Base-by-base conservation (phyloP, 2,888 invertebrate species). In the Eristalinus aeneus region DNA sequence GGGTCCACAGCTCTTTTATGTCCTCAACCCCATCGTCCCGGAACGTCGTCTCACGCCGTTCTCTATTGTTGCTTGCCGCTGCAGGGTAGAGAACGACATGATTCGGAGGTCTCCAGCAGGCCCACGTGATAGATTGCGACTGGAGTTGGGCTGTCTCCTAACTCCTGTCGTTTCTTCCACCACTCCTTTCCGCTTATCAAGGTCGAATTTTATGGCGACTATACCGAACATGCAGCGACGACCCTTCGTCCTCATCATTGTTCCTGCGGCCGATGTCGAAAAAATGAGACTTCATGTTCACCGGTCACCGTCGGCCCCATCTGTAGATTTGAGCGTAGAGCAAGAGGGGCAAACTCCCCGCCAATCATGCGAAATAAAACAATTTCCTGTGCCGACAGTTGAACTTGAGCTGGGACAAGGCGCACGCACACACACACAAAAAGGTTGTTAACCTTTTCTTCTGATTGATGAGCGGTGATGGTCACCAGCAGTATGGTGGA, bases 81-180 rank as follows among this genome's bases (percentile, higher is more conserved):
- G 23, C 61, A 12, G 20, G 56, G 4, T 10, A 56, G 64, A 36
- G 16, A 61, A 46, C 74, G 32, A 54, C 27, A 69, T 68, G 64
- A 56, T 65, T 23, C 56, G 20, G 22, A 67, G 69, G 68, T 64
- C 73, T 69, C 64, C 68, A 81, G 65, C n/a, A n/a, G n/a, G 73
- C 72, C 68, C 77, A 77, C 81, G 73, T 86, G 81, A 86, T 86
- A 81, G 81, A 86, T 86, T 86, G 68, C 69, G 72, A 77, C 68
- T 80, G 76, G 53, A 64, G 72, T 39, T 4, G 76, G 80, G 76
- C 72, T 61, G 64, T 76, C 76, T 80, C 68, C 80, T 73, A 63
- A 56, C 31, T 9, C 23, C 56, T 23, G 6, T 20, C 9, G 20
- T 74, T 20, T 65, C 27, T 58, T 34, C 6, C n/a, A 22, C 63